A percentile compares a stretch with the other conserved stretches of the same genome.
phyloP scores from a whole-genome alignment of 1,140 invertebrate genomes.

The Reticulitermes speratus region DNA sequence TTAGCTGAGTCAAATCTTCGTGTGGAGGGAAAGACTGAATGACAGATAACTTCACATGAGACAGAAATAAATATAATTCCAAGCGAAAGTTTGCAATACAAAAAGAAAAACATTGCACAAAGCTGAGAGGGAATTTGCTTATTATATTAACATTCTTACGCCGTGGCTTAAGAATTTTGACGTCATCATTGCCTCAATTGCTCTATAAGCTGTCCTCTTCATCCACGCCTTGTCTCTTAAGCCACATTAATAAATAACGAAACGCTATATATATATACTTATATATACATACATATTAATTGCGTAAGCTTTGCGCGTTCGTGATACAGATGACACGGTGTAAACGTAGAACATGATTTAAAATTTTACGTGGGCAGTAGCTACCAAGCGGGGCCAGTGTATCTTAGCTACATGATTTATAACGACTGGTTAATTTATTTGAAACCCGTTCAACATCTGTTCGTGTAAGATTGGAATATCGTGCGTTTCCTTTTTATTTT shows the following conservation, averaged over 20 bases:
- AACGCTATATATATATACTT: neutral
- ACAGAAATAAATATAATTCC: too few species aligned
- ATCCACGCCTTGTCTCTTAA: neutral
- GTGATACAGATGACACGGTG: neutral
- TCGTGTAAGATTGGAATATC: neutral
- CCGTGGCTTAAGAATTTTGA: too few species aligned
- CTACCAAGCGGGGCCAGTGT: neutral
- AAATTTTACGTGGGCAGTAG: neutral
- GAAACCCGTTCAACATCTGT: neutral
- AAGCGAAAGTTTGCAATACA: too few species aligned
- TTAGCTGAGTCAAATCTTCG: too few species aligned
- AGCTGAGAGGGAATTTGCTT: too few species aligned
- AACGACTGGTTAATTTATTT: neutral
- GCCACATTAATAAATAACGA: neutral
- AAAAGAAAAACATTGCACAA: too few species aligned
- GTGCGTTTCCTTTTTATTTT: neutral
- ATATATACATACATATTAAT: neutral
- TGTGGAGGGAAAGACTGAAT: too few species aligned
- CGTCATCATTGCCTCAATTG: too few species aligned
- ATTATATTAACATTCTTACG: too few species aligned
- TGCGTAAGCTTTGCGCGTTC: neutral
- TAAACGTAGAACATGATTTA: neutral
- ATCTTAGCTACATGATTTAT: neutral
- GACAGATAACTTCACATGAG: too few species aligned
- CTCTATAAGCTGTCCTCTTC: neutral